phyloP scores from a whole-genome alignment of 2,888 invertebrate species.

The Ischnura elegans region DNA sequence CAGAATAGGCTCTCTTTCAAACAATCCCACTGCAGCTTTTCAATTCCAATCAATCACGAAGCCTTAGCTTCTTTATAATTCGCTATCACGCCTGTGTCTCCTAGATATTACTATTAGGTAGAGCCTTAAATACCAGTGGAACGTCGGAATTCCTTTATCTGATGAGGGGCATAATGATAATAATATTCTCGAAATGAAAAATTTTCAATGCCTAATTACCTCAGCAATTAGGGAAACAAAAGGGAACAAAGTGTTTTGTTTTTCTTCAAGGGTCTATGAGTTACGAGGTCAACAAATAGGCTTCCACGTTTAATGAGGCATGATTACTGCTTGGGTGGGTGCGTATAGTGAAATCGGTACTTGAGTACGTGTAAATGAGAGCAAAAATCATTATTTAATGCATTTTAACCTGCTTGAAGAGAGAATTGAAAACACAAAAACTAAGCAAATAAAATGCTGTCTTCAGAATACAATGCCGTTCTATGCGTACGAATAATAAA shows the following conservation, averaged over 20 bases:
- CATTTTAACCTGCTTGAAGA: not conserved
- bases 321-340: not conserved
- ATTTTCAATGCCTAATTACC: conserved; percentile 6
- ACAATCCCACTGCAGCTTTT: no score
- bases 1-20: no score
- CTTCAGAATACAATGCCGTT: not conserved
- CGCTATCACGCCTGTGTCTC: no score
- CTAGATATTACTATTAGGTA: no score
- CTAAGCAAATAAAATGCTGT: not conserved
- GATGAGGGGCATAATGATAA: no score
- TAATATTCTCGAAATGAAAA: no score
- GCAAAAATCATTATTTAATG: conserved; percentile 25
- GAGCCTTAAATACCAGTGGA: no score
- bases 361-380: not conserved
- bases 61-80: no score
- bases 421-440: not conserved
- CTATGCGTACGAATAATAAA: not conserved
- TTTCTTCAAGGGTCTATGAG: not conserved
- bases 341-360: not conserved
- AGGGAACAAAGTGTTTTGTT: not conserved
- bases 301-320: not conserved
- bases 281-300: not conserved
- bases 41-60: no score
- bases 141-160: no score
- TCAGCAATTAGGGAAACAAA: conserved; percentile 11